These are phyloP conservation scores for Ochropleura leucogaster DNA, from an alignment of 2,888 invertebrate genomes.

Conservation along the genomic window DNA sequence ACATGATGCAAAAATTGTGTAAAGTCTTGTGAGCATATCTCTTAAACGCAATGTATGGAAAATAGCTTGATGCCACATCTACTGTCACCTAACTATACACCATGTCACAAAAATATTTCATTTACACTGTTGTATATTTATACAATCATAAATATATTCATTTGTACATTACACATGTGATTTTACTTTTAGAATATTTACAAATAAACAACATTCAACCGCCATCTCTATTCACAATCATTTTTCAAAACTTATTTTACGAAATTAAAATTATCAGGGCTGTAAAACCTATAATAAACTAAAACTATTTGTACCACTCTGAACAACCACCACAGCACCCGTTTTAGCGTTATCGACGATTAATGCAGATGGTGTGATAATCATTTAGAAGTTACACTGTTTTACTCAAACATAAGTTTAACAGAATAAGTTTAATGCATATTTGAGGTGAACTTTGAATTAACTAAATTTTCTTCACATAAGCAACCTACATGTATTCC, in stretches of 20 bases:
- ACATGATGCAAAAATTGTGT: slow-evolving; percentile 87
- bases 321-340: slow-evolving; percentile 50
- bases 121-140: slow-evolving; percentile 83
- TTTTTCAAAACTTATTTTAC: slow-evolving; percentile 72
- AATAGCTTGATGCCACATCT: slow-evolving; percentile 80
- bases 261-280: slow-evolving; percentile 81
- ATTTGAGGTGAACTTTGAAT: slow-evolving; percentile 65
- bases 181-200: slow-evolving; percentile 85
- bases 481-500: slow-evolving; percentile 5
- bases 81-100: slow-evolving; percentile 81
- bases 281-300: slow-evolving; percentile 82
- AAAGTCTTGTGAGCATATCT: slow-evolving; percentile 80
- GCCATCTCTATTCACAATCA: slow-evolving; percentile 82
- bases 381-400: slow-evolving; percentile 47
- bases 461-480: slow-evolving; percentile 18
- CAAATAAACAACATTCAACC: slow-evolving; percentile 85
- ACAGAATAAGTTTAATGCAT: slow-evolving; percentile 61
- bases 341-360: neutral
- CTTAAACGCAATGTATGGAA: slow-evolving; percentile 80
- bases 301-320: slow-evolving; percentile 67
- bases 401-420: slow-evolving; percentile 65
- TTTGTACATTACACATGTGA: slow-evolving; percentile 88
- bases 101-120: slow-evolving; percentile 89
- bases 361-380: slow-evolving; percentile 23
- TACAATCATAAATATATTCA: slow-evolving; percentile 86